phyloP scores from a whole-genome alignment of 1,140 invertebrate genomes.

The Oppia nitens region DNA sequence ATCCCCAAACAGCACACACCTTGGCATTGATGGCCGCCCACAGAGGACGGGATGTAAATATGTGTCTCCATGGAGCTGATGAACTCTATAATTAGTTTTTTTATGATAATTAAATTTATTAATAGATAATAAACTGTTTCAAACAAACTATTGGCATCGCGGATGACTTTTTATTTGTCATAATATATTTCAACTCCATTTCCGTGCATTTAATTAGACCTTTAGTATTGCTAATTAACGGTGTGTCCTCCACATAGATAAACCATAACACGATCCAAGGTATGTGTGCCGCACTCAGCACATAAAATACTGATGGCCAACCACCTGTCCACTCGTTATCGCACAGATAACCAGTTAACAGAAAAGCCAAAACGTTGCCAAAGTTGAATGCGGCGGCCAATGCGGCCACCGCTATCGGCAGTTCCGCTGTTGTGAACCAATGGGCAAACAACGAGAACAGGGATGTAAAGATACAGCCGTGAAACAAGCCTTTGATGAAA shows the following conservation, averaged over 20 bases:
- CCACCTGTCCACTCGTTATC: constrained; percentile 26
- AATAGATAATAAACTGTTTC: too few species aligned
- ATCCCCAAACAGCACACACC: constrained; percentile 76
- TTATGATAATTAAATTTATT: too few species aligned
- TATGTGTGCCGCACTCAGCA: constrained; percentile 24
- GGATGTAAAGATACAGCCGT: constrained; percentile 5
- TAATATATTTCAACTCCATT: too few species aligned
- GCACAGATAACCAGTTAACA: constrained; percentile 27
- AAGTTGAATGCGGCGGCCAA: constrained; percentile 24
- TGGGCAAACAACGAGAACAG: not conserved
- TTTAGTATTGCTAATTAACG: too few species aligned
- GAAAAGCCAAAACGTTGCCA: constrained; percentile 24
- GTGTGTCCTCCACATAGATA: too few species aligned
- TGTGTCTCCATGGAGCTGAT: constrained; percentile 47
- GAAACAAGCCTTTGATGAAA: not conserved
- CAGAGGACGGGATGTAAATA: constrained; percentile 63
- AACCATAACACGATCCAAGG: constrained; percentile 30
- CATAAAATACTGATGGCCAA: constrained; percentile 36
- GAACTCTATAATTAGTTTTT: too few species aligned
- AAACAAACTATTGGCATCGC: too few species aligned
- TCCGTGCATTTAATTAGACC: too few species aligned
- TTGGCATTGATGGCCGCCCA: constrained; percentile 83
- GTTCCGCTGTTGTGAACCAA: constrained; percentile 4
- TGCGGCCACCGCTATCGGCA: constrained; percentile 10
- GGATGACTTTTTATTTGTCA: too few species aligned